Base-by-base conservation (phyloP, 2,797 vertebrate species). In the Fistularia tabacaria region DNA sequence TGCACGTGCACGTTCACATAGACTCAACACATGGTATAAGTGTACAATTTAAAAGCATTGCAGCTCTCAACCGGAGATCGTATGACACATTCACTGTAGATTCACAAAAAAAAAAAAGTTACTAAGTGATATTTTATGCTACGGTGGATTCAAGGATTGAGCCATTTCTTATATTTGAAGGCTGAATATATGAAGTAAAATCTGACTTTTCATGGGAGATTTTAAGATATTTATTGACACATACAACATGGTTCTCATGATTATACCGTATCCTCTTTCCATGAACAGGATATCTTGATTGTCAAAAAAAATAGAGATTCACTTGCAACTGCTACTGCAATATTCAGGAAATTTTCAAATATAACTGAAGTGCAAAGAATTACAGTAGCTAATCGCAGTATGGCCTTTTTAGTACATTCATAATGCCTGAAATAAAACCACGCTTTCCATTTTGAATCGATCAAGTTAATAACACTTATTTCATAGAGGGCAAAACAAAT, bases 381-480 rank as follows among this genome's bases (percentile, higher is more conserved):
- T 61, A 65, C 42, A 55, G 63, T 49, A 69, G 62, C 54, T 57
- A 70, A 55, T 64, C 48, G 68, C 56, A 65, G 60, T 74, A 82
- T 81, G 82, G 73, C 76, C 69, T 73, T 81, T 58, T 60, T 77
- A 68, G 66, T 84, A 83, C 86, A 87, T 86, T 85, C 83, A 78
- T 71, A 68, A 74, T 74, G 72, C 69, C 49, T 41, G 54, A 50
- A 9, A 47, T 8, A 7, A 7, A 45, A 13, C 14, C 44, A 9
- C 44, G 44, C 7, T 3, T 44, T 44, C 7, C 13, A 14, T 25
- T 25, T 25, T 25, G 25, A 25, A 25, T 25, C 25, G 25, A 3
- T 25, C 25, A 25, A 25, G 25, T 25, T 25, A 25, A 25, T 25
- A 2, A 25, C 8, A 12, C 37, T 48, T 38, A 41, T 61, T 9